Evolutionary conservation across 2,888 invertebrate genomes (phyloP).

Genomic region (Dasysyrphus tricinctus): DNA sequence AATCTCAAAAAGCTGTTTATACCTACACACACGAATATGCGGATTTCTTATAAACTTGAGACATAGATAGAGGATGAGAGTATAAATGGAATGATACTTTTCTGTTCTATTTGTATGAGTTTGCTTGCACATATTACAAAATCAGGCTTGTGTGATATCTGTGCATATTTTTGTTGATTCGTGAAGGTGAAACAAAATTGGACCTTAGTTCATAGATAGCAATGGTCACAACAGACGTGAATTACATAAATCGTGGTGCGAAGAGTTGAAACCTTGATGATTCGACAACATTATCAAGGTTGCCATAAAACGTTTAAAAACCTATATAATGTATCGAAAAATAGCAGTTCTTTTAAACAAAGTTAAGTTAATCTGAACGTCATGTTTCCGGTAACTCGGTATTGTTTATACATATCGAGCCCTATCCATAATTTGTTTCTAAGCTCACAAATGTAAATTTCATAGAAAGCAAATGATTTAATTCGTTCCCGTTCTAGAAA

Average conservation of each 20-base stretch:
- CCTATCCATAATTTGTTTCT: too few species aligned
- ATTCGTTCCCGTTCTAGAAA: too few species aligned
- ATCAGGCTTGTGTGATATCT: constrained; percentile 49
- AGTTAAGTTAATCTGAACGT: too few species aligned
- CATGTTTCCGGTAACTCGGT: too few species aligned
- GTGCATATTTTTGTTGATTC: constrained; percentile 67
- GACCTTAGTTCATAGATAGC: constrained; percentile 58
- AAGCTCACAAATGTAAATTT: too few species aligned
- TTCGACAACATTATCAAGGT: neutral
- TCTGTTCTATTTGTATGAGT: neutral
- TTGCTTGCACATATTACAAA: constrained; percentile 59
- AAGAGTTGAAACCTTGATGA: neutral
- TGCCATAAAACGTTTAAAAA: neutral
- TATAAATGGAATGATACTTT: neutral
- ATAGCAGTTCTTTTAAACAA: too few species aligned
- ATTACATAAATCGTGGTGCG: constrained; percentile 53
- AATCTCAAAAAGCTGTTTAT: constrained; percentile 5
- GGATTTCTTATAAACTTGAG: constrained; percentile 22
- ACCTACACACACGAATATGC: constrained; percentile 38
- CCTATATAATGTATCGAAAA: too few species aligned
- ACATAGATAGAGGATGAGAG: neutral
- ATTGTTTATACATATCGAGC: too few species aligned
- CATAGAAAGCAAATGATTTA: too few species aligned
- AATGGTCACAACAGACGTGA: constrained; percentile 55
- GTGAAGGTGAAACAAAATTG: constrained; percentile 69